Evolutionary conservation across 1,140 invertebrate species (phyloP).

Genomic region (Dryas iulia): DNA sequence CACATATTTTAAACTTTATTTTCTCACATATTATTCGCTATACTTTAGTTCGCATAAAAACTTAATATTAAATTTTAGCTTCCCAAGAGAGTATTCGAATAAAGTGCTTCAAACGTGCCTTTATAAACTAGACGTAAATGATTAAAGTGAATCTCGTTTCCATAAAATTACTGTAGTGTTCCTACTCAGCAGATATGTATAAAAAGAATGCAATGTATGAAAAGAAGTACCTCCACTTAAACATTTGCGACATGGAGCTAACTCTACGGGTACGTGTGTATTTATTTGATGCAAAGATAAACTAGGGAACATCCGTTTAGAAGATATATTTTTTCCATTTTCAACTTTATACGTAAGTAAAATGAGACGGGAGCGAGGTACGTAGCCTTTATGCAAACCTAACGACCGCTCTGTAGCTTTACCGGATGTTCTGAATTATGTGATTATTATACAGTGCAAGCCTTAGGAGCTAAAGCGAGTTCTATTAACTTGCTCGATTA

Average conservation of each 20-base stretch:
- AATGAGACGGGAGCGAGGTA: conserved; percentile 6
- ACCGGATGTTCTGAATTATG: conserved; percentile 33
- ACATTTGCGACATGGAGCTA: neutral
- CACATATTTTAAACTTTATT: neutral
- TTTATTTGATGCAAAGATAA: conserved; percentile 18
- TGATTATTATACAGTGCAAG: conserved; percentile 35
- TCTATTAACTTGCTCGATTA: conserved; percentile 25
- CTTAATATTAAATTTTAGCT: conserved; percentile 14
- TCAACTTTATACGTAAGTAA: conserved; percentile 2
- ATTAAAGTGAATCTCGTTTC: conserved; percentile 30
- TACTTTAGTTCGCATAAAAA: neutral
- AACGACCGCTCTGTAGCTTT: conserved; percentile 23
- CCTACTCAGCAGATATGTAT: conserved; percentile 2
- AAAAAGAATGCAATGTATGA: neutral
- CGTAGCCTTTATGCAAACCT: conserved; percentile 30
- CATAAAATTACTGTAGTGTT: conserved; percentile 23
- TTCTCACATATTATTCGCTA: neutral
- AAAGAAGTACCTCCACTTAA: neutral
- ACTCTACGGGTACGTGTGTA: neutral
- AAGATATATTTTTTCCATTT: neutral
- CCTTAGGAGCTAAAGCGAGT: conserved; percentile 21
- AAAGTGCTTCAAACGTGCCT: conserved; percentile 26
- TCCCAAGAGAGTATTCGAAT: conserved; percentile 15
- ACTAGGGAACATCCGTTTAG: conserved; percentile 5
- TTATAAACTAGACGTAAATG: conserved; percentile 23